Percentiles rank a stretch among this genome's conserved stretches.
These are phyloP conservation scores for Philaethria dido DNA, from an alignment of 2,888 invertebrate species.

Conservation along the genomic window DNA sequence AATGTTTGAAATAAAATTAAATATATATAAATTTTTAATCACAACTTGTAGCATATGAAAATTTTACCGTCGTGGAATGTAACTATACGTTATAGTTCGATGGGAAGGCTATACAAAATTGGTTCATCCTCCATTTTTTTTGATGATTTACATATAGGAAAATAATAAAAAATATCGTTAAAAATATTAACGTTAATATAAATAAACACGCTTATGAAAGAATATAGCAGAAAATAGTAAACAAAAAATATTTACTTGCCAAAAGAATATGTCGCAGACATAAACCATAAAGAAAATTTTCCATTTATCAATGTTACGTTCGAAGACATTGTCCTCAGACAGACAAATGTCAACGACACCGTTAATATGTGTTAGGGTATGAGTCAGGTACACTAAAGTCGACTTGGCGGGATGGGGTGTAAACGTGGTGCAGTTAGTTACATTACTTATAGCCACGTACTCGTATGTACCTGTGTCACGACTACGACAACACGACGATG, in stretches of 20 bases:
- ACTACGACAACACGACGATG: slow-evolving; percentile 61
- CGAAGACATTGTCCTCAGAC: slow-evolving; percentile 31
- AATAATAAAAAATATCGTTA: too few species aligned
- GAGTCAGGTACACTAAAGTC: slow-evolving; percentile 36
- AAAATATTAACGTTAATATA: neutral
- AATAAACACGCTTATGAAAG: neutral
- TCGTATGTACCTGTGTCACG: slow-evolving; percentile 49
- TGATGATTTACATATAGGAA: too few species aligned
- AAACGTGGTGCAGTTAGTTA: slow-evolving; percentile 24
- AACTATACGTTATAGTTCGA: too few species aligned
- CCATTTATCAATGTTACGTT: slow-evolving; percentile 27
- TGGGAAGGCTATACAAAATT: too few species aligned
- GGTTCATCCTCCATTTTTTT: too few species aligned
- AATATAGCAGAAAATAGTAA: neutral
- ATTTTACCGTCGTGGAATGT: too few species aligned
- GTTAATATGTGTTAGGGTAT: slow-evolving; percentile 37
- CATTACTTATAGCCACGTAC: slow-evolving; percentile 39
- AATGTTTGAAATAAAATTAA: neutral
- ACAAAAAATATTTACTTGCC: neutral
- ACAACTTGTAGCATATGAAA: too few species aligned
- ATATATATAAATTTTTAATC: neutral
- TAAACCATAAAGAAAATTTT: slow-evolving; percentile 17
- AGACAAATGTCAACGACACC: slow-evolving; percentile 34
- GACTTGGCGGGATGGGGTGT: slow-evolving; percentile 28
- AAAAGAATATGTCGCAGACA: slow-evolving; percentile 13